These are phyloP conservation scores for Paratrypauchen microcephalus DNA, from an alignment of 2,797 vertebrate species.

Conservation along the genomic window DNA sequence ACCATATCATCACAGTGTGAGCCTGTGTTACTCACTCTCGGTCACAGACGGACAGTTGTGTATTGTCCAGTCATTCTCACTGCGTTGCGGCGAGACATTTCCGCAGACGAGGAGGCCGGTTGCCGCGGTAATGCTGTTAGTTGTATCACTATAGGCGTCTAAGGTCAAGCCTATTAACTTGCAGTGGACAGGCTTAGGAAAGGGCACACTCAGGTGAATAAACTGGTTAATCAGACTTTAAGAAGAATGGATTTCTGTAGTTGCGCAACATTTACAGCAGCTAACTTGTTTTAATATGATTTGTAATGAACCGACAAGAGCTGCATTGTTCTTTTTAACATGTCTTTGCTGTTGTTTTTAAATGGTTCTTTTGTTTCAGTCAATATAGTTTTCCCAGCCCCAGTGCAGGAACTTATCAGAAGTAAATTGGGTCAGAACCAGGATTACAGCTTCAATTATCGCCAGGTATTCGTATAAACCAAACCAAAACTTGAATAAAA, in stretches of 20 bases:
- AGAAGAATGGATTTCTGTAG: slow-evolving; percentile 19
- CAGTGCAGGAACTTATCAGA: background rate
- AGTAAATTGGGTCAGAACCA: background rate
- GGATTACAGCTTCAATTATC: background rate
- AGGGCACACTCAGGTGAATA: slow-evolving; percentile 32
- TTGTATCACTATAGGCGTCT: slow-evolving; percentile 26
- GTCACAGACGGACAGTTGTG: slow-evolving; percentile 30
- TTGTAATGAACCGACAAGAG: background rate
- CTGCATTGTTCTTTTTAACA: background rate
- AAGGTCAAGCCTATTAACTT: slow-evolving; percentile 72
- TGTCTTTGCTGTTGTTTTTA: background rate
- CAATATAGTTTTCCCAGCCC: background rate
- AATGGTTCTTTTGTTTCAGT: background rate
- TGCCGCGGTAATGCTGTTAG: slow-evolving; percentile 53
- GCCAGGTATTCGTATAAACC: background rate
- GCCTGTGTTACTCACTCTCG: slow-evolving; percentile 60
- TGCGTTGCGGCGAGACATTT: slow-evolving; percentile 52
- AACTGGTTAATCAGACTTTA: slow-evolving; percentile 41
- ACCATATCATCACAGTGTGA: slow-evolving; percentile 39
- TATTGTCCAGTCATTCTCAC: slow-evolving; percentile 40
- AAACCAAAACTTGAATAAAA: background rate
- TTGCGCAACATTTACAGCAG: background rate
- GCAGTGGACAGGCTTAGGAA: slow-evolving; percentile 35
- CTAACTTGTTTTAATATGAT: background rate
- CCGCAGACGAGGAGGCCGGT: slow-evolving; percentile 25